Evolutionary conservation across 2,888 invertebrate species (phyloP), one percentile per base, ranked within the genome.

Genomic region (Leptarthrus brevirostris): DNA sequence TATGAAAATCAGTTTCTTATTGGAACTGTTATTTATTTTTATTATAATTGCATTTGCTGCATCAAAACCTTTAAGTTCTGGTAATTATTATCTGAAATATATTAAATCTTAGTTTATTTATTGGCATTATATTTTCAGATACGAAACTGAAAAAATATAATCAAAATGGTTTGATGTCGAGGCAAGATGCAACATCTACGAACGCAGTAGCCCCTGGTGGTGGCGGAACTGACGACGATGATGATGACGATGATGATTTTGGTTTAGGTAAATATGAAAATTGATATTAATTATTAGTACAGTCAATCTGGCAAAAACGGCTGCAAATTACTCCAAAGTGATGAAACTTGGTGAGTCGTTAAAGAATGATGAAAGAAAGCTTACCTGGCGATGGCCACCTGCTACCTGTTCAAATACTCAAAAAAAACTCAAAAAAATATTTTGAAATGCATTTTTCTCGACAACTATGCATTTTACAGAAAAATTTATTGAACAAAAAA

Each of bases 41-140:
- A 72, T 72, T 26, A 72, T 72, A 24, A 72, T 72, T 18, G 72
- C 72, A 3, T 72, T 72, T 58, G 72, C 72, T 16, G 72, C 72
- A 6, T 72, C 72, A 24, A 72, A 40, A 20, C 72, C 72, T 16
- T 18, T 72, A 8, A 44, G 58, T 30, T 16, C 56, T 30, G 72
- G 72, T 69, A 69, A n/a, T n/a, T 66, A 47, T 2, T 34, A 47
- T 26, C n/a, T 12, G 12, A 12, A n/a, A 20, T 22, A 16, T 16
- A 40, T 22, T 3, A 53, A 44, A 14, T 44, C 16, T n/a, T n/a
- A 2, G 12, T 44, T 44, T 30, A 12, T 40, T 40, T n/a, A 12
- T n/a, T 5, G 30, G 30, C 30, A 30, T 30, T 30, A 30, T 5
- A 1, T 40, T 44, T 44, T n/a, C 14, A 64, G 64, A 64, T 24